Conservation (phyloP, 2,888 invertebrate species). For the Emmelina monodactyla region DNA sequence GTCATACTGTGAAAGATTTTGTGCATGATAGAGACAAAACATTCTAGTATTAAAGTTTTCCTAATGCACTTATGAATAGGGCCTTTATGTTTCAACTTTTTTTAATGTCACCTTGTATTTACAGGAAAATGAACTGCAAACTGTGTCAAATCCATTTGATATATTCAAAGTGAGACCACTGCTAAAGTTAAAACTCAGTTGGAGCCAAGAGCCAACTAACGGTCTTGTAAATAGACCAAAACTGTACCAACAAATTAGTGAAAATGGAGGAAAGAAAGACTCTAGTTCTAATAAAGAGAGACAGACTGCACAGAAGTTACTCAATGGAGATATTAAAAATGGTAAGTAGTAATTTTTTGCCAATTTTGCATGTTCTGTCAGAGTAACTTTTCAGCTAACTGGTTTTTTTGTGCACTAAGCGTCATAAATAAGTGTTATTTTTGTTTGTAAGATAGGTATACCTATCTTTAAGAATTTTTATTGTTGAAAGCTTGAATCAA, state of each 20-base stretch:
- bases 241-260: slow-evolving; percentile 51
- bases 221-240: slow-evolving; percentile 73
- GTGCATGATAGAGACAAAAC: too few relatives aligned
- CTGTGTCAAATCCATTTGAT: slow-evolving; percentile 68
- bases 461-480: too few relatives aligned
- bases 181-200: slow-evolving; percentile 83
- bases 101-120: too few relatives aligned
- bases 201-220: slow-evolving; percentile 78
- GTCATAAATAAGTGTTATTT: too few relatives aligned
- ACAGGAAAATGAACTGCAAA: slow-evolving; percentile 10
- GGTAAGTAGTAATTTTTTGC: slow-evolving; percentile 23
- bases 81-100: too few relatives aligned
- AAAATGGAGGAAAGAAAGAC: slow-evolving; percentile 47
- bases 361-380: slow-evolving; percentile 8
- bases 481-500: too few relatives aligned
- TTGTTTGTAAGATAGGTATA: too few relatives aligned
- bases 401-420: too few relatives aligned
- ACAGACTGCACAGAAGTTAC: slow-evolving; percentile 30
- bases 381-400: too few relatives aligned
- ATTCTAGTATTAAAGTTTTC: too few relatives aligned
- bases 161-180: slow-evolving; percentile 81
- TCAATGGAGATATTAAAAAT: slow-evolving; percentile 30
- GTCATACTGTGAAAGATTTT: too few relatives aligned
- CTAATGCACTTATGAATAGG: too few relatives aligned
- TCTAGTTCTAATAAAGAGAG: slow-evolving; percentile 32